Base-by-base conservation (phyloP, 2,113 vertebrate genomes). In the Sylvia atricapilla region DNA sequence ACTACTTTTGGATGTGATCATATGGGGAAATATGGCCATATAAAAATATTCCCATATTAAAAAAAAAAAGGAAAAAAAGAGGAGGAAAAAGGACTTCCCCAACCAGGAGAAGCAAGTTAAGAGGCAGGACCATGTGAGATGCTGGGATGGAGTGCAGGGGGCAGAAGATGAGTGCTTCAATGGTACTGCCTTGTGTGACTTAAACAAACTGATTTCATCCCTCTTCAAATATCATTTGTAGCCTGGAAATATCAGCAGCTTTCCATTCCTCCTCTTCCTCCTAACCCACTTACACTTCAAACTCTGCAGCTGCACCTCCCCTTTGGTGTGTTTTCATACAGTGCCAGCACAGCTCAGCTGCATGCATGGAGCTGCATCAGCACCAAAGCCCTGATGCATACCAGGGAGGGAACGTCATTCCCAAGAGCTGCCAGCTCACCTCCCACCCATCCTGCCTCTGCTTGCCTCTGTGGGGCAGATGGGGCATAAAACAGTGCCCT, bases 331-430 rank as follows among this genome's bases (percentile, higher is more conserved):
- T 33, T 30, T 67, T 69, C 39, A 43, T 3, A 37, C 15, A 52
- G 50, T 5, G 33, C 76, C 8, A 7, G 47, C 37, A 37, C 21
- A 47, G 53, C 76, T 46, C 0, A 0, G 63, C 35, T 0, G 0
- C 28, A 13, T 0, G 0, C 25, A 55, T 1, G 0, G 25, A 43
- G 41, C 69, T 50, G 47, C 72, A 28, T 15, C 1, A 0, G 19
- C 18, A 66, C 49, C 72, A 63, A 82, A 72, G 8, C 69, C n/a
- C 55, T 16, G 25, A 21, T 2, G 16, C 30, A 80, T 69, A 49
- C 19, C 27, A 56, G 15, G 39, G 55, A 77, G 76, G 10, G 66
- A 53, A 58, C 0, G 0, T 5, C 11, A 55, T 3, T 69, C 52
- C 43, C 0, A 0, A 47, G 68, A 74, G 67, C 50, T 77, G 43